Conservation (phyloP, 2,888 invertebrate species). For the Apamea sordens region DNA sequence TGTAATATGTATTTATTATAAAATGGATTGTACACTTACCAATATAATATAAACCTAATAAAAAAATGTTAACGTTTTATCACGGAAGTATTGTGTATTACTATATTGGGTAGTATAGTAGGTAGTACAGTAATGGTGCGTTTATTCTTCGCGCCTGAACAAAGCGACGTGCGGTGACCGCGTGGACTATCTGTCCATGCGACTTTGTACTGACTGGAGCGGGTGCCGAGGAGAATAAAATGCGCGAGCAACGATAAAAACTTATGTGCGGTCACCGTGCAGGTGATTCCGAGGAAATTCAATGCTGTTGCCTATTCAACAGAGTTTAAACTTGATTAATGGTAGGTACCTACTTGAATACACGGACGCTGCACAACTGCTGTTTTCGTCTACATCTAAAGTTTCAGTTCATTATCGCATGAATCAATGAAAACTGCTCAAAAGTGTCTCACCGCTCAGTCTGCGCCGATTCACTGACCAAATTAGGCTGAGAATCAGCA, state of each 20-base stretch:
- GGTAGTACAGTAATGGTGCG: background rate
- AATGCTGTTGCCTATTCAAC: background rate
- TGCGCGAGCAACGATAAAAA: background rate
- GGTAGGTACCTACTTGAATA: too few species aligned
- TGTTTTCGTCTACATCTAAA: too few species aligned
- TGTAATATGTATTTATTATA: conserved; percentile 22
- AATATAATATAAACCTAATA: conserved; percentile 27
- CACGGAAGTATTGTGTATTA: conserved; percentile 5
- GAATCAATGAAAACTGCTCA: too few species aligned
- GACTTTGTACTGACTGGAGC: background rate
- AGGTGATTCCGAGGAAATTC: background rate
- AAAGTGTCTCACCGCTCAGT: too few species aligned
- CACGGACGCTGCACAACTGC: too few species aligned
- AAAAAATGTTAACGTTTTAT: background rate
- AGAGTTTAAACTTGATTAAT: too few species aligned
- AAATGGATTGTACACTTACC: conserved; percentile 33
- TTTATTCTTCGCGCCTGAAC: background rate
- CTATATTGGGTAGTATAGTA: background rate
- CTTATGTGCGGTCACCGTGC: background rate
- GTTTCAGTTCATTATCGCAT: too few species aligned
- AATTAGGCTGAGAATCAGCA: too few species aligned
- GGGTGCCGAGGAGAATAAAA: background rate
- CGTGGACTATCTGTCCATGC: background rate
- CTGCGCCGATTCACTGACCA: too few species aligned
- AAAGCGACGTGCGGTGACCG: background rate